phyloP scores from a whole-genome alignment of 2,113 vertebrate genomes.

The Halcyon malimbica region DNA sequence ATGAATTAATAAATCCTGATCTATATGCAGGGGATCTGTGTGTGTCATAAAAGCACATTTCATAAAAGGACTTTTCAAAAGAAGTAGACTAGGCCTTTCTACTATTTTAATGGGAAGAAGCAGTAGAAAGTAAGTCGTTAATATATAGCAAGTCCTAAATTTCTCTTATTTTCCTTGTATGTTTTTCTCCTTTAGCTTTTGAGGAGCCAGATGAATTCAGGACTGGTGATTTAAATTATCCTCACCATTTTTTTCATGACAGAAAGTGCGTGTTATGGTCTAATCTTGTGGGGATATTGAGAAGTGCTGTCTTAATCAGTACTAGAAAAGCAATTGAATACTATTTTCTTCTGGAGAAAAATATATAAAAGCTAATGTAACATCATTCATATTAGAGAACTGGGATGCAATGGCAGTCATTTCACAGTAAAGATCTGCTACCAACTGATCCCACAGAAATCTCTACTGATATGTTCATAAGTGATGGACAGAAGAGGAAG shows the following conservation, averaged over 20 bases:
- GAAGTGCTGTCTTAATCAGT: background rate
- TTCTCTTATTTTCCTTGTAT: background rate
- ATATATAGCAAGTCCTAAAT: background rate
- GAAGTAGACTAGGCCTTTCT: background rate
- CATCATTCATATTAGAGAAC: background rate
- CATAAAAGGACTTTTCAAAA: background rate
- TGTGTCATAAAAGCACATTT: background rate
- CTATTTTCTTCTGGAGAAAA: background rate
- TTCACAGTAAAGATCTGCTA: background rate
- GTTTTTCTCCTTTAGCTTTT: background rate
- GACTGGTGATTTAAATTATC: background rate
- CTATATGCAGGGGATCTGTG: background rate
- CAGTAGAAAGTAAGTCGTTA: background rate
- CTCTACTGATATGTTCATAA: background rate
- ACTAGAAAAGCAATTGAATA: background rate
- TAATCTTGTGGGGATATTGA: background rate
- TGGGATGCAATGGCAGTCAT: background rate
- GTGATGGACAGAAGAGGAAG: background rate
- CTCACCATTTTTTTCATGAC: background rate
- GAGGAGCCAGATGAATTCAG: background rate
- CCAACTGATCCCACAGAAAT: background rate
- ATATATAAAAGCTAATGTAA: background rate
- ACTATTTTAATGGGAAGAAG: background rate
- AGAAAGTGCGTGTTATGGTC: background rate
- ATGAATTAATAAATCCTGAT: constrained; percentile 13